A percentile compares a stretch with the other conserved stretches of the same genome.
These are phyloP conservation scores for Subacronicta megacephala DNA, from an alignment of 2,888 invertebrate species.

Conservation along the genomic window DNA sequence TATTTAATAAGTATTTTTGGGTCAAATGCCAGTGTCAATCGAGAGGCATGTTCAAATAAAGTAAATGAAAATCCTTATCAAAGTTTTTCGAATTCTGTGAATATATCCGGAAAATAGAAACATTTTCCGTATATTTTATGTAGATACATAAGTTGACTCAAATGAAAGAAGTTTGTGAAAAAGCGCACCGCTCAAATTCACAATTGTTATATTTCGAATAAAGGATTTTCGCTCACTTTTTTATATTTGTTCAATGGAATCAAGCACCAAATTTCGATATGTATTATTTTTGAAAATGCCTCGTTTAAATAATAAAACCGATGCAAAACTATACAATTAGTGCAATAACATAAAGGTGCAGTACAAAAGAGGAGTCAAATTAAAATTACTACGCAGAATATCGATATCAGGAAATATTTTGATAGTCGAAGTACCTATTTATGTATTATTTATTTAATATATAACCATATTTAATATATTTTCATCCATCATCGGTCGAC, in stretches of 20 bases:
- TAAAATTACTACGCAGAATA: background rate
- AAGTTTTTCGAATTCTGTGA: background rate
- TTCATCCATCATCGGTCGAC: no score
- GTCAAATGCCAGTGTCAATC: slow-evolving; percentile 65
- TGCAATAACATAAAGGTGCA: slow-evolving; percentile 16
- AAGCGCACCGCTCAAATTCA: no score
- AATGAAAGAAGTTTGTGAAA: no score
- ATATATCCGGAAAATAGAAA: background rate
- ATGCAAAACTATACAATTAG: slow-evolving; percentile 22
- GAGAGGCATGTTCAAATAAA: slow-evolving; percentile 36
- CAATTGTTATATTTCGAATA: no score
- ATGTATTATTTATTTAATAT: no score
- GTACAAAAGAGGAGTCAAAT: background rate
- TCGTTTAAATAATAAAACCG: slow-evolving; percentile 2
- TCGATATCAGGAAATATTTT: background rate
- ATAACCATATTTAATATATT: no score
- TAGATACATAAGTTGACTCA: no score
- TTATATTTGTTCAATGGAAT: background rate
- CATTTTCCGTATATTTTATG: no score
- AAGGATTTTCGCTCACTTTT: no score
- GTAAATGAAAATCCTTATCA: background rate
- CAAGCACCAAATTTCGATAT: background rate
- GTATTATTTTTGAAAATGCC: slow-evolving; percentile 19
- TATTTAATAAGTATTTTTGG: no score
- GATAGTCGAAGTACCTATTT: no score